phyloP scores from a whole-genome alignment of 2,888 invertebrate genomes.

The Rotaria magnacalcarata region DNA sequence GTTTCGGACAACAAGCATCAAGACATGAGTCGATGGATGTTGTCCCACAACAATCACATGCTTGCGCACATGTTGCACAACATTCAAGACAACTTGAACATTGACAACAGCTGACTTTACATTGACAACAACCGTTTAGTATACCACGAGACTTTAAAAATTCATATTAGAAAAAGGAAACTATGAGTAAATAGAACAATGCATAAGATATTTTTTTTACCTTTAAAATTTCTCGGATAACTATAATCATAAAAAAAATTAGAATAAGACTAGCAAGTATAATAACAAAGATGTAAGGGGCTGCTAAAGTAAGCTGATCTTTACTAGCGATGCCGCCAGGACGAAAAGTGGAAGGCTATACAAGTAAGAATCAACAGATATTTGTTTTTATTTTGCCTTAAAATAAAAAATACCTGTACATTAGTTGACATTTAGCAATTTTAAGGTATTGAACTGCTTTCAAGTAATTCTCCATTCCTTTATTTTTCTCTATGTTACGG shows the following conservation, averaged over 20 bases:
- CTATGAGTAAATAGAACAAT: too few relatives aligned
- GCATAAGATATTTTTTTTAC: neutral
- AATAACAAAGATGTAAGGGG: neutral
- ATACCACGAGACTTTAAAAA: neutral
- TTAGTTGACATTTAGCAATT: neutral
- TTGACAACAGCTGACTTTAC: neutral
- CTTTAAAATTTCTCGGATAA: slow-evolving; percentile 24
- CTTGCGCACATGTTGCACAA: slow-evolving; percentile 3
- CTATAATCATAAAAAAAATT: neutral
- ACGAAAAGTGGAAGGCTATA: neutral
- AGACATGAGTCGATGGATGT: slow-evolving; percentile 32
- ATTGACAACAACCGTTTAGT: neutral
- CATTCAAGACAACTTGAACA: slow-evolving; percentile 7
- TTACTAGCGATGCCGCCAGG: neutral
- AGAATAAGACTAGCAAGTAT: neutral
- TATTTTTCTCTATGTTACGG: neutral
- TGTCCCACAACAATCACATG: slow-evolving; percentile 32
- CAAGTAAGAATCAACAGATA: neutral
- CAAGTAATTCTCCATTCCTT: neutral
- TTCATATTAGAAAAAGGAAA: too few relatives aligned
- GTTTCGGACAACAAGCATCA: slow-evolving; percentile 35
- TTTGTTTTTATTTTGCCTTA: neutral
- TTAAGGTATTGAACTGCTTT: neutral
- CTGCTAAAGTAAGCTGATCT: neutral
- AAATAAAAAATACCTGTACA: neutral